A percentile compares a stretch with the other conserved stretches of the same genome.
These are phyloP conservation scores for Vimba vimba DNA, from an alignment of 2,113 vertebrate species.

Conservation along the genomic window DNA sequence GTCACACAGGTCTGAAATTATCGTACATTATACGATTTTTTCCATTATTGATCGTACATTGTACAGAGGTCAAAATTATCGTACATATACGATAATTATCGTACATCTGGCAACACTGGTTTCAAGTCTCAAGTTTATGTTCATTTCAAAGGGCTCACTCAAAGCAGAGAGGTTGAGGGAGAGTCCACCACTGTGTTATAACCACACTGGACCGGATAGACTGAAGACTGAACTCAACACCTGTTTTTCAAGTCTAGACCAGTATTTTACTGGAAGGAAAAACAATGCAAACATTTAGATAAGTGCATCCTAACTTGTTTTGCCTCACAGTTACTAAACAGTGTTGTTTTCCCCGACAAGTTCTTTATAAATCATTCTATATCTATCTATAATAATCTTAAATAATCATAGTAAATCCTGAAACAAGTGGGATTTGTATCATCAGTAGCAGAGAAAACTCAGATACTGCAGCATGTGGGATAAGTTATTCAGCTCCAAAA, in stretches of 20 bases:
- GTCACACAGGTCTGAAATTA: too few relatives aligned
- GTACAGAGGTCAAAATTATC: too few relatives aligned
- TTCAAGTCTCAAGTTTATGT: neutral
- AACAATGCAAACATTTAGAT: neutral
- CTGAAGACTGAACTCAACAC: neutral
- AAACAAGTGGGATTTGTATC: neutral
- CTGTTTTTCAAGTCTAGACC: slow-evolving; percentile 26
- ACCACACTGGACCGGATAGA: slow-evolving; percentile 1
- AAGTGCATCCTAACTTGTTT: neutral
- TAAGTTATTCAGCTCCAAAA: too few relatives aligned
- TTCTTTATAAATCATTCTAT: neutral
- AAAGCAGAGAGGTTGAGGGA: neutral
- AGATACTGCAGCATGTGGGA: too few relatives aligned
- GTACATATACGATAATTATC: too few relatives aligned
- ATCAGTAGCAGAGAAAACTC: neutral
- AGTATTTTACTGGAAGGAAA: neutral
- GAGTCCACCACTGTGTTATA: neutral
- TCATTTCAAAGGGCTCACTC: neutral
- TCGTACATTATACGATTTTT: too few relatives aligned
- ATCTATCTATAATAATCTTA: too few relatives aligned
- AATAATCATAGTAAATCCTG: neutral
- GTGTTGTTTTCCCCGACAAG: neutral
- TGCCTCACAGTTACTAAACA: neutral
- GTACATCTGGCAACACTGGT: too few relatives aligned
- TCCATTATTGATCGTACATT: too few relatives aligned